Evolutionary conservation across 2,888 invertebrate genomes (phyloP), one percentile per base, ranked within the genome.

Genomic region (Tetragonula carbonaria): DNA sequence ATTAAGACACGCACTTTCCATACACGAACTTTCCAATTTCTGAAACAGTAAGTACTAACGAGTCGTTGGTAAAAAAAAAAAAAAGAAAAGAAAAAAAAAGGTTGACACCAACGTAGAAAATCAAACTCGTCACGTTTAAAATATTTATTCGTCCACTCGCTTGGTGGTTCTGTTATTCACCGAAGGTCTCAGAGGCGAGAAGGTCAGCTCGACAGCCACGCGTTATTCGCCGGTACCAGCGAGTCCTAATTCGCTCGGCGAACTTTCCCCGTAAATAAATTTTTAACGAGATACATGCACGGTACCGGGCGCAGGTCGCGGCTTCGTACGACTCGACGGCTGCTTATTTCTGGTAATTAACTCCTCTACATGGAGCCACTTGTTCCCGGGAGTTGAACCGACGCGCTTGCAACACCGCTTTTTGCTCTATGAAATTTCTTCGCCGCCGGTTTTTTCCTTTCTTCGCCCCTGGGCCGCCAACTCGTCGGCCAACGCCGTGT

Each of bases 271-370:
- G 76, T 84, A 80, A 85, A 84, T 85, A 85, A 83, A 85, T 85
- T 85, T 80, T 83, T 80, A 84, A 85, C 84, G 84, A 85, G 80
- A 62, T 59, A 77, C 75, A 75, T 67, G 63, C 82, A 62, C 75
- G 66, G n/a, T n/a, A 38, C 33, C 33, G 33, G 33, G 63, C 33
- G 38, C 18, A n/a, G 65, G 70, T 78, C 77, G 57, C 76, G 33
- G 73, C 53, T 28, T 33, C 74, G 72, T 45, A 38, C 74, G 75
- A 76, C 76, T 70, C 79, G 81, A 53, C 83, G 83, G 81, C 83
- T 76, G 83, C 81, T 83, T 81, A 83, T 83, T 83, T 81, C 83
- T 81, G 83, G 83, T 81, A 83, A 83, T 83, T 83, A 83, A 83
- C 83, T 76, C 68, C 68, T 77, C 81, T 81, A 83, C 76, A 83